Conservation (phyloP, 1,140 invertebrate genomes). For the Anoplolepis gracilipes region DNA sequence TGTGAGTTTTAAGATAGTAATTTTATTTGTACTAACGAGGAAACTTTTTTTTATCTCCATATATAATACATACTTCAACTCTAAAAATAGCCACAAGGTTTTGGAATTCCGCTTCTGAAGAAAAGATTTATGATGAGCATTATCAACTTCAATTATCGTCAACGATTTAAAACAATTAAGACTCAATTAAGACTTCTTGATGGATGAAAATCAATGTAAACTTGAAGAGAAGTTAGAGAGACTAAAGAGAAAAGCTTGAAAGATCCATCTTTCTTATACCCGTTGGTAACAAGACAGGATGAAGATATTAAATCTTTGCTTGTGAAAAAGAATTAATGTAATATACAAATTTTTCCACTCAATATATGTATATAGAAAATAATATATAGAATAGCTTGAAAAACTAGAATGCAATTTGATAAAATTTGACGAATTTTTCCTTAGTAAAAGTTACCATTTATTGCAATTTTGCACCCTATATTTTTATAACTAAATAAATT, state of each 20-base stretch:
- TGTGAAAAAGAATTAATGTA: neutral
- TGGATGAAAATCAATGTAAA: neutral
- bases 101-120: neutral
- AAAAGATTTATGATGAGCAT: neutral
- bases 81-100: neutral
- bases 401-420: no score
- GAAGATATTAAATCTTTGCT: no score
- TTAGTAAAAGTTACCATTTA: no score
- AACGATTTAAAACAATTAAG: neutral
- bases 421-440: no score
- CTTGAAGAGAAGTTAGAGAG: neutral
- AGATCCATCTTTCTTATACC: neutral
- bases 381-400: no score
- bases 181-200: neutral
- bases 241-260: neutral
- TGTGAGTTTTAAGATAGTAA: slow-evolving; percentile 14
- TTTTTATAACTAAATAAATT: no score
- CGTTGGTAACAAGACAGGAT: neutral
- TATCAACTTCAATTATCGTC: neutral
- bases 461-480: no score
- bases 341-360: no score
- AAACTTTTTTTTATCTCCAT: neutral
- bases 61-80: neutral
- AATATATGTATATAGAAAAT: no score
- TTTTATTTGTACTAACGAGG: neutral